Base-by-base conservation (phyloP, 2,797 vertebrate species). In the Synaphobranchus kaupii region DNA sequence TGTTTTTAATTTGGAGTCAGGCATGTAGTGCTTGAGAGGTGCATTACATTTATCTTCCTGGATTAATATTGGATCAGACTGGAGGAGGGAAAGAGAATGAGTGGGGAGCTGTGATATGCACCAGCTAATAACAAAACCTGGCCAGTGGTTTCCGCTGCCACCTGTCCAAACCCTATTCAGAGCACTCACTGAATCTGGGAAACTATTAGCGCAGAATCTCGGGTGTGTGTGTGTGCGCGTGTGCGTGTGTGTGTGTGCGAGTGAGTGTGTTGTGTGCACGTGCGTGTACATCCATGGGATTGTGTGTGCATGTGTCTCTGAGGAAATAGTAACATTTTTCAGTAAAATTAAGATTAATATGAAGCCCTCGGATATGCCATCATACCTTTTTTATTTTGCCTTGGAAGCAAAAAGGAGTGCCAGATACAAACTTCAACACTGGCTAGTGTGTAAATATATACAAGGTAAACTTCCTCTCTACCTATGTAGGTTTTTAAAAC, bases 61-160 rank as follows among this genome's bases (percentile, higher is more conserved):
- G 88, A 92, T 93, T 89, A 86, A 91, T 92, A 83, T 88, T 82
- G 84, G 88, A 94, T 94, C 92, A 94, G 91, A 94, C 88, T 50
- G 89, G 91, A 93, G 71, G 88, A 92, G 89, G 88, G 87, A 89
- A 85, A 89, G 87, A 71, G n/a, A 71, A 89, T 89, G 89, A 92
- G 92, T 91, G 86, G 85, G 86, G 88, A 91, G 89, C 85, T 91
- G 90, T 84, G 54, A 90, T 89, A 88, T 81, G 20, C 86, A 60
- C 12, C 86, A 89, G 89, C 89, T 86, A 78, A 83, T 86, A 89
- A 78, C 86, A 86, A 76, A 86, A 86, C 0, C 39, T 85, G 89
- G 81, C 90, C 89, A 89, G 86, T 88, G 86, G 78, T 54, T 73
- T 44, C 66, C 44, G 58, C 91, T 81, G 78, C 78, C 78, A 81